Evolutionary conservation across 2,113 vertebrate genomes (phyloP), one percentile per base, ranked within the genome.

Genomic region (Alouatta palliata): DNA sequence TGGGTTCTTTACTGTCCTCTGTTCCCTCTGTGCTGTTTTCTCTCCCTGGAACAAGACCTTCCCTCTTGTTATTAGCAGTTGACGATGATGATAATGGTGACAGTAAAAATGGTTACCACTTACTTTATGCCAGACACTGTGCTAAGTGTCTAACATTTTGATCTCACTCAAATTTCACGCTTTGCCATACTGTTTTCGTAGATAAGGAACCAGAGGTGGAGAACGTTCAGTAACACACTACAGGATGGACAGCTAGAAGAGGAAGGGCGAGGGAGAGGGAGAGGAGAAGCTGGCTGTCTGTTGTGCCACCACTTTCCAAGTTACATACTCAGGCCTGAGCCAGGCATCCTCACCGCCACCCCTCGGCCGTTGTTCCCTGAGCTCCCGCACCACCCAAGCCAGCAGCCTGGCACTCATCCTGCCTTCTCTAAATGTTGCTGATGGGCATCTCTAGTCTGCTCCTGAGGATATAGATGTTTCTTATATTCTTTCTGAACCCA

Each of bases 311-410:
- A 12, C 30, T 27, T 92, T 43, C 40, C 10, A 71, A 37, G 19
- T 71, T 81, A 45, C 16, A 35, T 43, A 25, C 6, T 45, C 40
- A 16, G 40, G 25, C 40, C 25, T 0, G 35, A 82, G 49, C 77
- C 0, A 19, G 17, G 52, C 49, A 12, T 37, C 35, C 30, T 64
- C 49, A 40, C 43, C n/a, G 43, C 5, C 11, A 61, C 13, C 45
- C 80, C 37, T 66, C 0, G 2, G 52, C 35, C 12, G 10, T 19
- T 19, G 2, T 32, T 19, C 88, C 10, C 43, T 30, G 71, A 82
- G 35, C 5, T 10, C 32, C 30, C 0, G 1, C 19, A 9, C 25
- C 0, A 5, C 2, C 30, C 32, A 30, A 8, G 21, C 11, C 52
- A 79, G 70, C 47, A 40, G 86, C 56, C 9, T 43, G n/a, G 32